These are phyloP conservation scores for Hippocampus abdominalis DNA, from an alignment of 2,113 vertebrate species.

Conservation along the genomic window DNA sequence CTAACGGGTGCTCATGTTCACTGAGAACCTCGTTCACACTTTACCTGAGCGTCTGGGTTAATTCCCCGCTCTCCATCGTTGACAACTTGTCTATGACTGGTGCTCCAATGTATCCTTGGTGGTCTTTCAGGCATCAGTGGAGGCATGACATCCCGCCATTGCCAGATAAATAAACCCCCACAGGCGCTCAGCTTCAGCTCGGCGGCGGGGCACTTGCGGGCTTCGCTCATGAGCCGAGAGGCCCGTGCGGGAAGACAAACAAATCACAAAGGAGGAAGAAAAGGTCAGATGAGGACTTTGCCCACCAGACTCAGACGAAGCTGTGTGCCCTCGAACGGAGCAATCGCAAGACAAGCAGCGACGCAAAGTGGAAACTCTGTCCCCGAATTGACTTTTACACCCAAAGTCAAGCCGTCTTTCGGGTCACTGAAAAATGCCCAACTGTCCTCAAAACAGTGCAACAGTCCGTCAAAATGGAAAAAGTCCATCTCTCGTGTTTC, in stretches of 20 bases:
- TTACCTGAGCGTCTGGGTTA: background rate
- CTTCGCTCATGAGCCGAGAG: background rate
- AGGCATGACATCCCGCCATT: slow-evolving; percentile 4
- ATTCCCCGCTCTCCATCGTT: slow-evolving; percentile 8
- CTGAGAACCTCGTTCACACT: background rate
- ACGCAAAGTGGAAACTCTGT: background rate
- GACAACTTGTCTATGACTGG: slow-evolving; percentile 25
- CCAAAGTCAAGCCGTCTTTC: background rate
- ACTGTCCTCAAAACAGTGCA: background rate
- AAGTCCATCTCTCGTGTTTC: background rate
- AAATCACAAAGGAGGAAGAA: background rate
- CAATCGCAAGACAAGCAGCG: background rate
- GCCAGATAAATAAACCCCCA: background rate
- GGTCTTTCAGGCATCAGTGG: slow-evolving; percentile 83
- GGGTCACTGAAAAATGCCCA: background rate
- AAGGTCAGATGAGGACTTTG: background rate
- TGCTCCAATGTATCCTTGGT: slow-evolving; percentile 78
- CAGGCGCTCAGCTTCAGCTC: background rate
- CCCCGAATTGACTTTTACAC: background rate
- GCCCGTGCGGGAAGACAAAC: background rate
- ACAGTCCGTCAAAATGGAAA: background rate
- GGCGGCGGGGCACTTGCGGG: background rate
- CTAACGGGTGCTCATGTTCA: background rate
- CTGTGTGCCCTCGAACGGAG: background rate
- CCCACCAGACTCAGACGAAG: background rate